These are phyloP conservation scores for Neuroterus valhalla DNA, from an alignment of 1,140 invertebrate species.

Conservation along the genomic window DNA sequence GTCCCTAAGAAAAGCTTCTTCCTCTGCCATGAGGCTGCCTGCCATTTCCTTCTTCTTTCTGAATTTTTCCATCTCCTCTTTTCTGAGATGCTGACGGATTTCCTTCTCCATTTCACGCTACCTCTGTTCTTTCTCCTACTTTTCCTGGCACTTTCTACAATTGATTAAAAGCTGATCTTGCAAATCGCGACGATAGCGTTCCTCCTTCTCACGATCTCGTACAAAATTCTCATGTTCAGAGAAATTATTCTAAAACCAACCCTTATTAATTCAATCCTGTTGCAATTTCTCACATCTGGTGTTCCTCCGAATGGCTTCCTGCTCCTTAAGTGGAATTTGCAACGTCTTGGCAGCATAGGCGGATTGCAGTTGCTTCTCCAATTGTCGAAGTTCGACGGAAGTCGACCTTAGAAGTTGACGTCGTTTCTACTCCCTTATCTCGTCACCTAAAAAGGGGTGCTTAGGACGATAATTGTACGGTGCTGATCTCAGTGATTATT, in stretches of 20 bases:
- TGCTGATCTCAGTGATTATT: no score
- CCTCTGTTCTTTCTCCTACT: not conserved
- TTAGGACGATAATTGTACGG: no score
- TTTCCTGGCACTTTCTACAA: slow-evolving; percentile 19
- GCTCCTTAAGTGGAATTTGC: slow-evolving; percentile 24
- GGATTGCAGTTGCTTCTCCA: slow-evolving; percentile 29
- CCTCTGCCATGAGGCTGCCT: slow-evolving; percentile 22
- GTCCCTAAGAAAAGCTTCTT: slow-evolving; percentile 33
- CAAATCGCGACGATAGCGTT: slow-evolving; percentile 36
- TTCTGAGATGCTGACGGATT: slow-evolving; percentile 8
- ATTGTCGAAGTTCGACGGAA: slow-evolving; percentile 36
- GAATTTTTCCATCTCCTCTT: slow-evolving; percentile 30
- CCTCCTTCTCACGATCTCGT: slow-evolving; percentile 12
- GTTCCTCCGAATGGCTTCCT: slow-evolving; percentile 16
- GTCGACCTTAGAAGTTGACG: slow-evolving; percentile 34
- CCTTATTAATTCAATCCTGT: slow-evolving; percentile 25
- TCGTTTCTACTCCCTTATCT: slow-evolving; percentile 23
- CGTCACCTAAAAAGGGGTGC: slow-evolving; percentile 11
- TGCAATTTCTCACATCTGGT: slow-evolving; percentile 32
- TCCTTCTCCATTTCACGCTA: not conserved
- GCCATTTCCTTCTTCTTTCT: slow-evolving; percentile 33
- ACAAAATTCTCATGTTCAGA: slow-evolving; percentile 32
- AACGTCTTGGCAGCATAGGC: slow-evolving; percentile 26
- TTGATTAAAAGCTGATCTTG: slow-evolving; percentile 37
- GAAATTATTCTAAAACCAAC: slow-evolving; percentile 32